Evolutionary conservation across 2,797 vertebrate genomes (phyloP).

Genomic region (Hirundo rustica): DNA sequence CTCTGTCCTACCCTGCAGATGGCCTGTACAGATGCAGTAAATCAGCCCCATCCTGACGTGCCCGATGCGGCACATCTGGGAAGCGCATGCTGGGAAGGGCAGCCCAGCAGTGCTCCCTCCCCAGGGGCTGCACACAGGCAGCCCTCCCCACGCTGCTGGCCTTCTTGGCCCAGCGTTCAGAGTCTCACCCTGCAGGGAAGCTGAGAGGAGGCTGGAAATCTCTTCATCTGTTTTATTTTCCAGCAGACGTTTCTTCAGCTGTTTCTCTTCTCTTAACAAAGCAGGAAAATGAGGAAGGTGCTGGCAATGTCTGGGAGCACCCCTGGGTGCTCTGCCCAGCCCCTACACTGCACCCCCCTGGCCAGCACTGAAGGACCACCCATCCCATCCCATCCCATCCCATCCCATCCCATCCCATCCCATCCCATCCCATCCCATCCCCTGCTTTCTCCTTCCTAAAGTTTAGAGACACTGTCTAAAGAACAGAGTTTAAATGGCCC

Average conservation of each 20-base stretch:
- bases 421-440: fast-evolving
- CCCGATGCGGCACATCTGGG: constrained; percentile 46
- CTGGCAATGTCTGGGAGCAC: background rate
- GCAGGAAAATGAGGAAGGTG: fast-evolving
- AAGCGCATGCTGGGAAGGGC: constrained; percentile 19
- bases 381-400: fast-evolving
- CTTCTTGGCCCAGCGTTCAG: background rate
- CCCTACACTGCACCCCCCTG: no score
- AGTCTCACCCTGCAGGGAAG: background rate
- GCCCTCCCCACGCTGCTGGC: background rate
- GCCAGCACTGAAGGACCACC: fast-evolving
- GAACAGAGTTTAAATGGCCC: background rate
- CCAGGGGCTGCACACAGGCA: background rate
- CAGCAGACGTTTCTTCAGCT: background rate
- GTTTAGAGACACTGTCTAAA: background rate
- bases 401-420: fast-evolving
- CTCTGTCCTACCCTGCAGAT: constrained; percentile 28
- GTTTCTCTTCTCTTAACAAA: background rate
- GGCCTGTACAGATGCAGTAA: constrained; percentile 46
- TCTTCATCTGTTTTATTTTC: background rate
- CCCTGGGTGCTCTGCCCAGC: background rate
- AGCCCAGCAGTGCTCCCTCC: background rate
- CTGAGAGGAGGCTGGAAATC: background rate
- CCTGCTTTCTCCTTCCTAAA: background rate
- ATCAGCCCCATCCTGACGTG: constrained; percentile 35